Conservation (phyloP, 2,113 vertebrate species). For the Isurus oxyrinchus region DNA sequence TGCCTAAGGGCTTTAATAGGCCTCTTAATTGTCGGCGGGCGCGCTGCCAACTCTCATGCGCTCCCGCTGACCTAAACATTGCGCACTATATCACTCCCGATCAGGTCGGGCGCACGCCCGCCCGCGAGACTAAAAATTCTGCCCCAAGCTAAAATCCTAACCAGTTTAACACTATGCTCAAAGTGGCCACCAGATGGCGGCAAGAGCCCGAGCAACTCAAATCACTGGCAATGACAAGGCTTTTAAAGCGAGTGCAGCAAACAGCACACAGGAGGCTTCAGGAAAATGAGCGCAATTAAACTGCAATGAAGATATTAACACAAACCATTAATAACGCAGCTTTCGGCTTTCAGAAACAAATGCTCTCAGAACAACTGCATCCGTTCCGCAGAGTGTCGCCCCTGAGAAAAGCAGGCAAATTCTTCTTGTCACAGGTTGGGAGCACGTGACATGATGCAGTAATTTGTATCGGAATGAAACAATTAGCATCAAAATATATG, state of each 20-base stretch:
- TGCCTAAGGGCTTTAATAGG: too few species aligned
- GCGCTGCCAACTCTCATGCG: too few species aligned
- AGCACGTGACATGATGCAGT: background rate
- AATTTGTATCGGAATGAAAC: background rate
- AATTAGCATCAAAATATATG: background rate
- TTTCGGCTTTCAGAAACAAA: background rate
- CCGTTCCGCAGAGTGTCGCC: background rate
- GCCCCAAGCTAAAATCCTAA: background rate
- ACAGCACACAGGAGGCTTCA: background rate
- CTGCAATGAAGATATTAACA: conserved; percentile 23
- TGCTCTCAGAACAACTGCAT: background rate
- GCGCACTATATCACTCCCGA: too few species aligned
- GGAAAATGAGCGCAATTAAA: conserved; percentile 22
- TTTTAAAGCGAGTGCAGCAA: background rate
- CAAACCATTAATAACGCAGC: background rate
- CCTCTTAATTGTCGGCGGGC: too few species aligned
- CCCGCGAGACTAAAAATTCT: too few species aligned
- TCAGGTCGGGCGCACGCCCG: too few species aligned
- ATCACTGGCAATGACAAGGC: background rate
- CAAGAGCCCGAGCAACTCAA: background rate
- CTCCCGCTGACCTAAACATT: too few species aligned
- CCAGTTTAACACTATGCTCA: background rate
- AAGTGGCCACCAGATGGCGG: background rate
- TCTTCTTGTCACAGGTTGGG: background rate
- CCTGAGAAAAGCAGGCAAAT: background rate